Conservation (phyloP, 2,797 vertebrate genomes). For the Danionella dracula region DNA sequence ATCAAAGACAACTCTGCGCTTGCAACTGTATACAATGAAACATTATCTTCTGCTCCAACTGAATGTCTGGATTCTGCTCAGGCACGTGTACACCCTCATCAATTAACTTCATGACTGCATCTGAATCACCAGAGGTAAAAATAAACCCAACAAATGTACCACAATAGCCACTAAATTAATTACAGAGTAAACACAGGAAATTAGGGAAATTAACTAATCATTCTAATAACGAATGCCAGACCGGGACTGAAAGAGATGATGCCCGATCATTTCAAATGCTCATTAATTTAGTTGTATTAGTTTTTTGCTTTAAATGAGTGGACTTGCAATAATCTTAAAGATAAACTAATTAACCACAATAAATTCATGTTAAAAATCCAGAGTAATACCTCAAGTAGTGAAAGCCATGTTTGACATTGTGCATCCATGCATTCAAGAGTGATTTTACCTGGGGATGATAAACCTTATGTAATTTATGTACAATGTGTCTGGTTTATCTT, state of each 20-base stretch:
- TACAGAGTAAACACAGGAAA: slow-evolving; percentile 37
- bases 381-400: too few relatives aligned
- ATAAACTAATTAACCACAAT: neutral
- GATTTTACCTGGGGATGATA: neutral
- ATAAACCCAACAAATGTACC: slow-evolving; percentile 32
- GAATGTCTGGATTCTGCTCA: slow-evolving; percentile 1
- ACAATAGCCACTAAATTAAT: slow-evolving; percentile 22
- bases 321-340: neutral
- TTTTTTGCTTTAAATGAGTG: neutral
- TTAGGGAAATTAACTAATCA: slow-evolving; percentile 26
- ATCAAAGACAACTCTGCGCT: too few relatives aligned
- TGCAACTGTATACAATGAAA: slow-evolving; percentile 6
- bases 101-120: slow-evolving; percentile 22
- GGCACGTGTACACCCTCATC: slow-evolving; percentile 16
- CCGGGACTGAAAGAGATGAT: neutral
- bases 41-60: neutral
- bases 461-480: neutral
- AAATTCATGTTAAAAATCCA: too few relatives aligned
- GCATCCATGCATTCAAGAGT: neutral
- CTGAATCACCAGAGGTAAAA: slow-evolving; percentile 37
- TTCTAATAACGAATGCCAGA: slow-evolving; percentile 12
- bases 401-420: neutral
- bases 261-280: slow-evolving; percentile 4
- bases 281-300: slow-evolving; percentile 11
- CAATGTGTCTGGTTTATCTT: neutral